Percentiles rank a stretch among this genome's conserved stretches.
phyloP scores from a whole-genome alignment of 2,113 vertebrate genomes.

The Balaeniceps rex region DNA sequence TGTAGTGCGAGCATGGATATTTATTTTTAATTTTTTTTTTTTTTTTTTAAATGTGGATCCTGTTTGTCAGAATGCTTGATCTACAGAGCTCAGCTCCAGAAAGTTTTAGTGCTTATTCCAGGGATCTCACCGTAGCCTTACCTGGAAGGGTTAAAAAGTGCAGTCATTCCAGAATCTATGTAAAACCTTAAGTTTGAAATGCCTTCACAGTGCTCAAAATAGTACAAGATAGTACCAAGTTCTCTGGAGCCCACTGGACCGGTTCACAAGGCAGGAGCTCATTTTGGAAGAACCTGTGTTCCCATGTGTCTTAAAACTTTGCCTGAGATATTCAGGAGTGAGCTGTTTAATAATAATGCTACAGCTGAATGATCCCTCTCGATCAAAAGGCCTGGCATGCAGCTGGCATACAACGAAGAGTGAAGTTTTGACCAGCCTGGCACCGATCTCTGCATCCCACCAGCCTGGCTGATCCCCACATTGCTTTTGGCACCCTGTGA shows the following conservation, averaged over 20 bases:
- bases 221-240: background rate
- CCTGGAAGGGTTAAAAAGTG: background rate
- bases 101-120: background rate
- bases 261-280: background rate
- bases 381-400: background rate
- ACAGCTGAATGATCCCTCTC: background rate
- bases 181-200: background rate
- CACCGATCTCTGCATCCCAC: background rate
- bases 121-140: background rate
- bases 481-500: background rate
- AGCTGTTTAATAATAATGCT: background rate
- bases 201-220: background rate
- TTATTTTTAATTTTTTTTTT: background rate
- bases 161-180: background rate
- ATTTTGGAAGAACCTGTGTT: background rate
- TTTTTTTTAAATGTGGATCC: background rate
- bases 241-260: background rate
- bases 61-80: background rate
- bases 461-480: background rate
- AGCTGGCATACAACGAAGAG: background rate
- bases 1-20: background rate
- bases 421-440: background rate
- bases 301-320: background rate
- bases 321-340: background rate
- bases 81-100: background rate